These are phyloP conservation scores for Dorcus hopei DNA, from an alignment of 2,888 invertebrate genomes.

Conservation along the genomic window DNA sequence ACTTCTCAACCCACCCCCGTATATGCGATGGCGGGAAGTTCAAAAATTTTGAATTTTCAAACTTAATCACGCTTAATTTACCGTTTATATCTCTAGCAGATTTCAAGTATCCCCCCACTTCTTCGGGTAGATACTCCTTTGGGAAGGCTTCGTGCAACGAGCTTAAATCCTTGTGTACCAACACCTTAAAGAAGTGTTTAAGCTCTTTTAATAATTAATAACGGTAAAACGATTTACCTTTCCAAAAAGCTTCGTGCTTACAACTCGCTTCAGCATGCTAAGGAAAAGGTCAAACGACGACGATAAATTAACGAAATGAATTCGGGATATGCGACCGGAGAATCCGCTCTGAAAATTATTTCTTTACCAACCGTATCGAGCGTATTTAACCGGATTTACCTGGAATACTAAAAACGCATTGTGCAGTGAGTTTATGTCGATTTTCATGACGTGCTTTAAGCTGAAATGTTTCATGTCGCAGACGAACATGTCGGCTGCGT, in stretches of 20 bases:
- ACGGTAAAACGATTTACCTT: neutral
- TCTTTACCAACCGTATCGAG: too few species aligned
- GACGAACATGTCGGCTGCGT: neutral
- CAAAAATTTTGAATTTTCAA: too few species aligned
- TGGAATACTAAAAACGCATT: neutral
- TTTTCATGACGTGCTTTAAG: neutral
- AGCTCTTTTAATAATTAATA: too few species aligned
- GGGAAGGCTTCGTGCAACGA: neutral
- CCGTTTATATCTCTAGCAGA: too few species aligned
- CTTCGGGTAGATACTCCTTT: conserved; percentile 8
- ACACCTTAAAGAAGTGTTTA: neutral
- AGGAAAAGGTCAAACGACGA: neutral
- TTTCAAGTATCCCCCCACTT: conserved; percentile 5
- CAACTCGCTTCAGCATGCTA: neutral
- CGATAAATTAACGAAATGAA: neutral
- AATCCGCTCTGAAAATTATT: neutral
- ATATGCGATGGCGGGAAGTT: too few species aligned
- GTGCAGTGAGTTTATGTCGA: neutral
- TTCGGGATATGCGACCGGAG: neutral
- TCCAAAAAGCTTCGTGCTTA: neutral
- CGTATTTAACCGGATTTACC: neutral
- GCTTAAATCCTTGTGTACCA: conserved; percentile 10
- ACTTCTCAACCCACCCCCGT: too few species aligned
- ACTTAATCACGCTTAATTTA: too few species aligned
- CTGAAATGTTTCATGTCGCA: neutral